Percentiles rank a stretch among this genome's conserved stretches.
Evolutionary conservation across 2,797 vertebrate species (phyloP).

Genomic region (Galaxias olidus): DNA sequence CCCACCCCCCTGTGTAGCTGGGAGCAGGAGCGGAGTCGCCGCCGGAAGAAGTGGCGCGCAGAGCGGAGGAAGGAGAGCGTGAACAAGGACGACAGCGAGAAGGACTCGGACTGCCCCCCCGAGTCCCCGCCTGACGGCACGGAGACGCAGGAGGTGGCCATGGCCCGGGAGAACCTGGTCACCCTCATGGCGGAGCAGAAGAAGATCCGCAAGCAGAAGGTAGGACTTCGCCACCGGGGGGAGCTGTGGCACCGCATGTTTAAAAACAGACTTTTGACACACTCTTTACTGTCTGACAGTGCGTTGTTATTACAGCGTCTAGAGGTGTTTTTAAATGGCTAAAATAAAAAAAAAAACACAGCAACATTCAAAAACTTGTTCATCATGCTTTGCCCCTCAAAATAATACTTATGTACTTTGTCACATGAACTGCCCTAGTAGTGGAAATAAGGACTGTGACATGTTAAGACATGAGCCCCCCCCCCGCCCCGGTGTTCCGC

Average conservation of each 20-base stretch:
- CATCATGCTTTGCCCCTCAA: no score
- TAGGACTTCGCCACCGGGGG: constrained; percentile 33
- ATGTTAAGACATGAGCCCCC: background rate
- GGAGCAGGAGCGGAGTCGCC: constrained; percentile 81
- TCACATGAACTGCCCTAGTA: background rate
- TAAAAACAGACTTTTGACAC: background rate
- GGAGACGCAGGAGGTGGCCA: constrained; percentile 77
- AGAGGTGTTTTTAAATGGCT: no score
- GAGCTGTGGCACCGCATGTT: background rate
- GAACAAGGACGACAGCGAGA: constrained; percentile 82
- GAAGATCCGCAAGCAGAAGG: constrained; percentile 83
- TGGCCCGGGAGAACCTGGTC: constrained; percentile 79
- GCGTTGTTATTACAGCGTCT: no score
- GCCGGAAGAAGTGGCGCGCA: constrained; percentile 77
- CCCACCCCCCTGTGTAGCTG: constrained; percentile 70
- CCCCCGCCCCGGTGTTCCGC: background rate
- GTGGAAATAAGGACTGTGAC: background rate
- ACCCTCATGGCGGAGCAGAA: constrained; percentile 82
- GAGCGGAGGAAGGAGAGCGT: constrained; percentile 80
- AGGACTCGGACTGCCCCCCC: constrained; percentile 79
- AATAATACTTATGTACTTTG: no score
- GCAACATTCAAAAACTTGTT: no score
- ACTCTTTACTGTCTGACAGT: no score
- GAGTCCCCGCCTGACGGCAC: constrained; percentile 79
- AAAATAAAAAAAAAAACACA: no score